Evolutionary conservation across 2,113 vertebrate genomes (phyloP).

Genomic region (Erythrocebus patas): DNA sequence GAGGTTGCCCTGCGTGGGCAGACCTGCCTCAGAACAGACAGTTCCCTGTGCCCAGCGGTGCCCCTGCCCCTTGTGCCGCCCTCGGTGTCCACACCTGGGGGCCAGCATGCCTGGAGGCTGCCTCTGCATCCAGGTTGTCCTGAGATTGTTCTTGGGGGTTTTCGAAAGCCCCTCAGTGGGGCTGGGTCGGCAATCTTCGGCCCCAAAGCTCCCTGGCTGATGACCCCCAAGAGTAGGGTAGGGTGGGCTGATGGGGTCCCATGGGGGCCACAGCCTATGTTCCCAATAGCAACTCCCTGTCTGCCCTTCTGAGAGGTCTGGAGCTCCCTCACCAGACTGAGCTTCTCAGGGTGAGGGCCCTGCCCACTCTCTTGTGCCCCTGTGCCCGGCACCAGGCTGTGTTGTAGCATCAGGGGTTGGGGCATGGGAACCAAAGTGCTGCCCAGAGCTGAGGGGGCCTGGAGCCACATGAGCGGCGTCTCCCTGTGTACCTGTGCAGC

Average conservation of each 20-base stretch:
- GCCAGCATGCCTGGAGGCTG: neutral
- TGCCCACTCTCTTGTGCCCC: neutral
- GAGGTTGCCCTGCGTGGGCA: neutral
- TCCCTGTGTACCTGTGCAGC: neutral
- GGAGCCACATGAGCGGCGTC: neutral
- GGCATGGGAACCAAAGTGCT: neutral
- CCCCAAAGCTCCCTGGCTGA: neutral
- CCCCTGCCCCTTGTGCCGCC: fast-evolving
- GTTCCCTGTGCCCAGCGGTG: no score
- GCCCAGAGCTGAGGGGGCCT: neutral
- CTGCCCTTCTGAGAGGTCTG: neutral
- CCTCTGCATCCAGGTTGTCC: neutral
- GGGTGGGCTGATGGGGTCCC: neutral
- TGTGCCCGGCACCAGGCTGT: neutral
- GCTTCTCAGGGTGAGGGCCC: neutral
- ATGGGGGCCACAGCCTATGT: neutral
- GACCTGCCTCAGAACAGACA: neutral
- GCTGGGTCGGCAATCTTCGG: neutral
- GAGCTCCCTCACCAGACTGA: neutral
- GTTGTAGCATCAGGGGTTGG: fast-evolving
- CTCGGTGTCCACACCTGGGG: fast-evolving
- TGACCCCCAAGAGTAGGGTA: neutral
- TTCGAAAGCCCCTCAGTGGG: neutral
- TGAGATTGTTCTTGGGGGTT: neutral
- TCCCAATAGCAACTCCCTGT: neutral